Percentiles rank a stretch among this genome's conserved stretches.
Conservation (phyloP, 2,113 vertebrate species). For the Callopanchax toddi region DNA sequence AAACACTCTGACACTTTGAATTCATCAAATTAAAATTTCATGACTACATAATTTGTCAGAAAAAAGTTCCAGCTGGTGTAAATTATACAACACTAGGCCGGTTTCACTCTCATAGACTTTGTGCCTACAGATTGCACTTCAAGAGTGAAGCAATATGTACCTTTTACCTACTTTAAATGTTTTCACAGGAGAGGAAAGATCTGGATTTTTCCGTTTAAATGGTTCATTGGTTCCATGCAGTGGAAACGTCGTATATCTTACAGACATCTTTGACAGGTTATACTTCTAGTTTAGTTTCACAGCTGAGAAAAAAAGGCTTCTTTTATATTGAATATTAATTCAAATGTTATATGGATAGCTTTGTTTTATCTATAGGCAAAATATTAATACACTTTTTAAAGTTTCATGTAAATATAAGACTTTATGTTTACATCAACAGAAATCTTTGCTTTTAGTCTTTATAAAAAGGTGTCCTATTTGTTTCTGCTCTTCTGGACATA, state of each 20-base stretch:
- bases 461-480: no score
- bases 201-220: not conserved
- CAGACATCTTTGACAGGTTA: not conserved
- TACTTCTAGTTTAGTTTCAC: not conserved
- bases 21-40: slow-evolving; percentile 1
- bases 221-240: not conserved
- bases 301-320: no score
- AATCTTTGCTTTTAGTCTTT: no score
- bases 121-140: slow-evolving; percentile 10
- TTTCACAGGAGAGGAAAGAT: not conserved
- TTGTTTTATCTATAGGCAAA: slow-evolving; percentile 1
- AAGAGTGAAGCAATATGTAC: slow-evolving; percentile 4
- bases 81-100: slow-evolving; percentile 25
- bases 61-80: slow-evolving; percentile 2
- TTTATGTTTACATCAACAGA: no score
- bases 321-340: no score
- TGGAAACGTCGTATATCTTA: not conserved
- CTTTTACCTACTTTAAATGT: slow-evolving; percentile 14
- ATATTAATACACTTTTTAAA: not conserved
- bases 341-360: not conserved
- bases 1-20: slow-evolving; percentile 11
- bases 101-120: slow-evolving; percentile 24
- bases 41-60: not conserved
- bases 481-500: no score
- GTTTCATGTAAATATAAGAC: no score